A percentile compares a stretch with the other conserved stretches of the same genome.
Evolutionary conservation across 2,888 invertebrate genomes (phyloP).

Genomic region (Trachelus iudaicus): DNA sequence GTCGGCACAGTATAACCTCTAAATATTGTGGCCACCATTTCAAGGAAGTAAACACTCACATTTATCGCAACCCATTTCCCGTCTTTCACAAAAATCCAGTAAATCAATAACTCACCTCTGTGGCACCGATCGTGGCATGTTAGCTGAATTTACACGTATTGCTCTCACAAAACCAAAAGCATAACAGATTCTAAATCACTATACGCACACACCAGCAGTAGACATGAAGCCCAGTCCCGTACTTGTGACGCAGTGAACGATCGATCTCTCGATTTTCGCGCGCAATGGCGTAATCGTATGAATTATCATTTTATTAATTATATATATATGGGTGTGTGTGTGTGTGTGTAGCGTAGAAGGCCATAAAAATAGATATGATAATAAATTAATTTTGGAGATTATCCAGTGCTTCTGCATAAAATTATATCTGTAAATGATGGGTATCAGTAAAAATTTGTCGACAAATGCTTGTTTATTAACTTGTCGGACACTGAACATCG

Average conservation of each 20-base stretch:
- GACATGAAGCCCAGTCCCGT: slow-evolving; percentile 17
- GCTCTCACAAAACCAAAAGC: slow-evolving; percentile 26
- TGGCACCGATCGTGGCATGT: slow-evolving; percentile 47
- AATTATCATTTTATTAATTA: neutral
- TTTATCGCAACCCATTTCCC: neutral
- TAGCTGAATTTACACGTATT: slow-evolving; percentile 27
- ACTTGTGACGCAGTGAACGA: slow-evolving; percentile 27
- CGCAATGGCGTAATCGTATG: slow-evolving; percentile 6
- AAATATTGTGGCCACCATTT: slow-evolving; percentile 25
- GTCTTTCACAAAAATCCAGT: neutral
- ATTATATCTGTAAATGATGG: neutral
- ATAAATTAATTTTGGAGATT: neutral
- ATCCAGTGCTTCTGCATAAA: neutral
- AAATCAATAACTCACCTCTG: slow-evolving; percentile 45
- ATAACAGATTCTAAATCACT: slow-evolving; percentile 30
- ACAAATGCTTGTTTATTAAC: slow-evolving; percentile 36
- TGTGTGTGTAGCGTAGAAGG: neutral
- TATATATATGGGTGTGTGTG: neutral
- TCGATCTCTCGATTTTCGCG: slow-evolving; percentile 39
- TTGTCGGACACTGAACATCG: slow-evolving; percentile 59
- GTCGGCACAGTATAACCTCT: slow-evolving; percentile 49
- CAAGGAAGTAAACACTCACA: slow-evolving; percentile 10
- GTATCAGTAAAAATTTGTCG: neutral
- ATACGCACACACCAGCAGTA: slow-evolving; percentile 30
- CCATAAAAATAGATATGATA: neutral